Evolutionary conservation across 2,888 invertebrate genomes (phyloP), one percentile per base, ranked within the genome.

Genomic region (Pristionchus japonicus): DNA sequence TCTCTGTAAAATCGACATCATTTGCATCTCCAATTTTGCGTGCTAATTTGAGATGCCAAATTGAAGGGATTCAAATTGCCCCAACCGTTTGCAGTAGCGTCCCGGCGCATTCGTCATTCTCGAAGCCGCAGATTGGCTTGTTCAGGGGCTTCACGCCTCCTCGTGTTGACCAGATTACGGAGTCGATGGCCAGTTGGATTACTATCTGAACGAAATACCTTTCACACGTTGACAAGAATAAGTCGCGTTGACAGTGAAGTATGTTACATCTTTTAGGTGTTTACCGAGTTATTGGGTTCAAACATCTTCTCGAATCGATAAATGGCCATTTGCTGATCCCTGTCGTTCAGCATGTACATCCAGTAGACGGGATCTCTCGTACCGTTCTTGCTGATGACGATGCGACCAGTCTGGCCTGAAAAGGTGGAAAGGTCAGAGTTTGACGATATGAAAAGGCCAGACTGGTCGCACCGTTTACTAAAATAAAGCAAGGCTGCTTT

Each of bases 111-210:
- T 52, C 37, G 47, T 87, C 80, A 31, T 61, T 61, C n/a, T 1
- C 6, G 49, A 31, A 87, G 20, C 87, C 87, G 34, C 87, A 87
- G 15, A 31, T 23, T 11, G 87, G 87, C 43, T 87, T 40, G 80
- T 87, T 87, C 57, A 27, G 37, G 9, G 87, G 87, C 20, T 40
- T 77, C 27, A 27, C 61, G 11, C 87, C 87, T 2, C 87, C 87
- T 7, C 87, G 31, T 9, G 49, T 61, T 0, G 80, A 31, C 87
- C 87, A 87, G 27, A 87, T 80, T 0, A 34, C 27, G 0, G 37
- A 1, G 9, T 87, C 87, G 3, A 61, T 17, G 3, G 52, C 34
- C 7, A 70, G 57, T 11, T 49, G 84, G 23, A 27, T 49, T 31
- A 40, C n/a, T 37, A 84, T 61, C 61, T 57, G n/a, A 27, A 67